Conservation (phyloP, 2,797 vertebrate species). For the Varecia variegata region DNA sequence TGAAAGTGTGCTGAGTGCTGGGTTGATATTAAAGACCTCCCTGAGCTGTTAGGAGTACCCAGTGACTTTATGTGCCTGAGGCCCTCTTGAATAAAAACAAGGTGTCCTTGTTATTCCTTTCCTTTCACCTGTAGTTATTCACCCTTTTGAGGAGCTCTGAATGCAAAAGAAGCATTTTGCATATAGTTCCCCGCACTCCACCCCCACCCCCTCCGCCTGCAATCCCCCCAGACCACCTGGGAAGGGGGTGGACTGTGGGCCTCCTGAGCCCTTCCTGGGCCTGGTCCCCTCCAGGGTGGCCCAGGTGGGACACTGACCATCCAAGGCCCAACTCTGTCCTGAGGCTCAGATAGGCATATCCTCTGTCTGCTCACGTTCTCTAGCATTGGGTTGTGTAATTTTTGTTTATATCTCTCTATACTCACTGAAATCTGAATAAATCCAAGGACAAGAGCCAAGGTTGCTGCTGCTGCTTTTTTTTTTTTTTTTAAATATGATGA, state of each 20-base stretch:
- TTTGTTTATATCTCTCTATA: neutral
- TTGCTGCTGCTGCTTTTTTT: neutral
- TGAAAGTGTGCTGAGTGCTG: neutral
- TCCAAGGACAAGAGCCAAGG: constrained; percentile 1
- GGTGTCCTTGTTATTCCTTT: neutral
- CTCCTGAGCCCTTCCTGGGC: no score
- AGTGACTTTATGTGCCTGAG: no score
- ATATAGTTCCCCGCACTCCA: no score
- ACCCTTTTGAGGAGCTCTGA: neutral
- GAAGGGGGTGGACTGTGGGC: neutral
- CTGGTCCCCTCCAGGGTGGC: neutral
- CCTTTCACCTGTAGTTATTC: neutral
- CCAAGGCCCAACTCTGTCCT: neutral
- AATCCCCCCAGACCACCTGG: neutral
- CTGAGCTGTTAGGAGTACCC: neutral
- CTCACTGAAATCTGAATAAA: neutral
- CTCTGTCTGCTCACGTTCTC: neutral
- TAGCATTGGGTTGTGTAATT: no score
- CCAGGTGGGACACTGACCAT: fast-evolving
- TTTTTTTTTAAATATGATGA: neutral
- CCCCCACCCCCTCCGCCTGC: no score
- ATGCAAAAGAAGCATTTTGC: neutral
- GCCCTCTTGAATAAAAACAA: neutral
- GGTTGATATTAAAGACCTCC: neutral
- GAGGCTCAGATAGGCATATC: neutral